A percentile compares a stretch with the other conserved stretches of the same genome.
These are phyloP conservation scores for Tetraodon nigroviridis DNA, from an alignment of 2,113 vertebrate species.

Conservation along the genomic window DNA sequence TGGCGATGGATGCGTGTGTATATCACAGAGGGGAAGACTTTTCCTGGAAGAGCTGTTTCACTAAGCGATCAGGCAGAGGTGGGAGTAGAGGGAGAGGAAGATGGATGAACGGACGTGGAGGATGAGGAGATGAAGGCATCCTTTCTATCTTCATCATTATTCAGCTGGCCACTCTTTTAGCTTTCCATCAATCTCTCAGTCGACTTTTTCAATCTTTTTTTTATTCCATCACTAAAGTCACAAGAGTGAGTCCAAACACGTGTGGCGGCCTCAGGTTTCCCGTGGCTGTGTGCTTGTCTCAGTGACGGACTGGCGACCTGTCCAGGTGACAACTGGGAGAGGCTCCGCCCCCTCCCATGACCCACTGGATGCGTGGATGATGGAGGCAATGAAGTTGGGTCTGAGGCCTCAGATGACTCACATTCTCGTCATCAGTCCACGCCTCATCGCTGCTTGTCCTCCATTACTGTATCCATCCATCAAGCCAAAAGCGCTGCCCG, in stretches of 20 bases:
- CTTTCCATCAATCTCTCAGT: neutral
- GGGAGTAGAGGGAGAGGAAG: slow-evolving; percentile 6
- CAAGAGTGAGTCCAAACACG: too few relatives aligned
- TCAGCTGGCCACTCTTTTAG: neutral
- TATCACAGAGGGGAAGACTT: slow-evolving; percentile 12
- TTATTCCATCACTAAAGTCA: neutral
- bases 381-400: too few relatives aligned
- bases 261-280: too few relatives aligned
- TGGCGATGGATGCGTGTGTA: slow-evolving; percentile 3
- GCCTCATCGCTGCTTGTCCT: neutral
- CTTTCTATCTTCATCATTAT: neutral
- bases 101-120: slow-evolving; percentile 18
- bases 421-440: neutral
- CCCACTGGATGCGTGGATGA: too few relatives aligned
- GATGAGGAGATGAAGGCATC: neutral
- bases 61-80: slow-evolving; percentile 20
- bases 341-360: too few relatives aligned
- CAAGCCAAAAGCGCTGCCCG: neutral
- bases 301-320: too few relatives aligned
- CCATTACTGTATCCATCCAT: neutral
- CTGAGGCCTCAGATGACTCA: too few relatives aligned
- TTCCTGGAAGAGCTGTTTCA: slow-evolving; percentile 5
- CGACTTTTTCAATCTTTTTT: neutral
- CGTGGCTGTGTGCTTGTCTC: too few relatives aligned
- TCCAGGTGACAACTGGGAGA: too few relatives aligned